Evolutionary conservation across 2,888 invertebrate species (phyloP).

Genomic region (Volucella inflata): DNA sequence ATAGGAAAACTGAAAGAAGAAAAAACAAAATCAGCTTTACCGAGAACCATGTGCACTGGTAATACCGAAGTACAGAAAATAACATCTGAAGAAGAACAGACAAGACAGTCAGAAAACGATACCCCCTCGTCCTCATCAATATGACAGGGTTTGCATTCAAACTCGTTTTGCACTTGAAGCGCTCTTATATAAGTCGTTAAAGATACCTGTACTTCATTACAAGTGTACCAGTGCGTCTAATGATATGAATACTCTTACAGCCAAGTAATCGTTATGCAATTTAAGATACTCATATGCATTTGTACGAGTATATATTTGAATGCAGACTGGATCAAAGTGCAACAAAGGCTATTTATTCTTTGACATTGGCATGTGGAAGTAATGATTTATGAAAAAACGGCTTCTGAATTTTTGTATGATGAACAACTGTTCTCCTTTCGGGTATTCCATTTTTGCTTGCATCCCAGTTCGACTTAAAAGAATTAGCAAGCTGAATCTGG

Average conservation of each 20-base stretch:
- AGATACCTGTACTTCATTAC: conserved; percentile 41
- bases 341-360: conserved; percentile 43
- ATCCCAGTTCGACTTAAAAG: background rate
- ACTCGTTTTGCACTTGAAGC: conserved; percentile 60
- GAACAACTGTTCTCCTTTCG: background rate
- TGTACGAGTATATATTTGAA: too few relatives aligned
- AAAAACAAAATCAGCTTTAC: conserved; percentile 33
- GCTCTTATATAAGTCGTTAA: conserved; percentile 29
- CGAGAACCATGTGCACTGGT: conserved; percentile 30
- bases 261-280: conserved; percentile 58
- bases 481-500: conserved; percentile 11
- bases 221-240: conserved; percentile 39
- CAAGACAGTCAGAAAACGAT: conserved; percentile 31
- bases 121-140: conserved; percentile 7
- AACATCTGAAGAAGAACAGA: conserved; percentile 47
- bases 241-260: conserved; percentile 26
- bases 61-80: conserved; percentile 18
- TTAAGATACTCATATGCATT: background rate
- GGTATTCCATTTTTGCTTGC: background rate
- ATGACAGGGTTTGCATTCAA: conserved; percentile 36
- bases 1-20: background rate
- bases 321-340: conserved; percentile 38
- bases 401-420: background rate
- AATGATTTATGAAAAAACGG: conserved; percentile 42
- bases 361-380: conserved; percentile 57